phyloP scores from a whole-genome alignment of 2,888 invertebrate species.

The Ophraella communa region DNA sequence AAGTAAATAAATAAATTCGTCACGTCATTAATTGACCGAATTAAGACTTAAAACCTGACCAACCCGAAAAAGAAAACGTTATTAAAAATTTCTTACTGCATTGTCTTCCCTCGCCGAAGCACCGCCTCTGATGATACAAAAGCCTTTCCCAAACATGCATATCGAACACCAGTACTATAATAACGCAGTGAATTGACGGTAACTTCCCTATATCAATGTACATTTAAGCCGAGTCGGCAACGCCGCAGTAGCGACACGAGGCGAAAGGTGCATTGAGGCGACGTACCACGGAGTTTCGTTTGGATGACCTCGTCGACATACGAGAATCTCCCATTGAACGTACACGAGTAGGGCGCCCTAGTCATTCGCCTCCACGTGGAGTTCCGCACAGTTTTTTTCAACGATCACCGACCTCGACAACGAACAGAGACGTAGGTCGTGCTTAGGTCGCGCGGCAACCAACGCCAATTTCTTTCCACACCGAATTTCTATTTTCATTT shows the following conservation, averaged over 20 bases:
- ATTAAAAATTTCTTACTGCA: constrained; percentile 7
- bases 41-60: too few relatives aligned
- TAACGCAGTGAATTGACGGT: not conserved
- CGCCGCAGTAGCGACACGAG: constrained; percentile 50
- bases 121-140: not conserved
- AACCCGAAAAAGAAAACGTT: not conserved
- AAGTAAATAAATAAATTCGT: constrained; percentile 5
- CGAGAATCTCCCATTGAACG: constrained; percentile 48
- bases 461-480: constrained; percentile 34
- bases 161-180: constrained; percentile 9
- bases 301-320: constrained; percentile 50
- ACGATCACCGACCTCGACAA: constrained; percentile 71
- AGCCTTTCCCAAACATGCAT: constrained; percentile 11
- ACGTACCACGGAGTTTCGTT: constrained; percentile 61
- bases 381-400: constrained; percentile 58
- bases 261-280: constrained; percentile 62
- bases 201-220: constrained; percentile 14
- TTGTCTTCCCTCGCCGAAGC: not conserved
- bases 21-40: not conserved
- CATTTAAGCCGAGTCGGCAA: constrained; percentile 27
- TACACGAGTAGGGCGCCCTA: constrained; percentile 63
- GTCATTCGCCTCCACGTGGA: constrained; percentile 64
- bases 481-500: constrained; percentile 17
- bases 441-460: constrained; percentile 58
- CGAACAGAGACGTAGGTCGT: constrained; percentile 65